Evolutionary conservation across 2,797 vertebrate genomes (phyloP), one percentile per base, ranked within the genome.

Genomic region (Hippoglossus hippoglossus): DNA sequence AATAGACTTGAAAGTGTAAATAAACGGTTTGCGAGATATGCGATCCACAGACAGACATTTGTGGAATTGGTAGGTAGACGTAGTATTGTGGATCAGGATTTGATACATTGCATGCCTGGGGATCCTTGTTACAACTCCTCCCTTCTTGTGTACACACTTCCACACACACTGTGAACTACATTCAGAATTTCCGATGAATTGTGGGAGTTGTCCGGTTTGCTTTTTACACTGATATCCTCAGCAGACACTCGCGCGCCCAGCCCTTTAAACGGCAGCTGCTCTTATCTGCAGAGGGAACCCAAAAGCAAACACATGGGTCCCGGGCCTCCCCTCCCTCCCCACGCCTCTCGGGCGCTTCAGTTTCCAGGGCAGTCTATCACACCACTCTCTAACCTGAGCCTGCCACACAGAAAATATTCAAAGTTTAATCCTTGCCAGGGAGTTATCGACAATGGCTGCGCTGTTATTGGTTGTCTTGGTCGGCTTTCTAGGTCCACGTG

Each of bases 201-300:
- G 25, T 79, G 83, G 79, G 84, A 84, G 87, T 85, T 72, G 80
- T 63, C 84, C n/a, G 4, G 61, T 85, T 72, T 77, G 60, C 61
- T 73, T 47, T 66, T 79, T 53, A 65, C 16, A 25, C 60, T 77
- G 41, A 80, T 88, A 82, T 85, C 78, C 75, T 63, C 54, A 39
- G 55, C 69, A 82, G 71, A 79, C 78, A 68, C 66, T 60, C 63
- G 49, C 36, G 25, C 13, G 34, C 74, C 78, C 76, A 73, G 66
- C 78, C 77, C 67, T 83, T 84, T 84, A 80, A 83, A 82, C 69
- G 75, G 67, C 83, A 81, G 79, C 80, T 79, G 81, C 72, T 89
- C 83, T 90, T 91, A 91, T 89, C 86, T 79, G 77, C 73, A 82
- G 58, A 75, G 68, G 74, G 26, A 75, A 77, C 80, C 55, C 67